Base-by-base conservation (phyloP, 2,888 invertebrate genomes). In the Eueremaeus valkanovi region DNA sequence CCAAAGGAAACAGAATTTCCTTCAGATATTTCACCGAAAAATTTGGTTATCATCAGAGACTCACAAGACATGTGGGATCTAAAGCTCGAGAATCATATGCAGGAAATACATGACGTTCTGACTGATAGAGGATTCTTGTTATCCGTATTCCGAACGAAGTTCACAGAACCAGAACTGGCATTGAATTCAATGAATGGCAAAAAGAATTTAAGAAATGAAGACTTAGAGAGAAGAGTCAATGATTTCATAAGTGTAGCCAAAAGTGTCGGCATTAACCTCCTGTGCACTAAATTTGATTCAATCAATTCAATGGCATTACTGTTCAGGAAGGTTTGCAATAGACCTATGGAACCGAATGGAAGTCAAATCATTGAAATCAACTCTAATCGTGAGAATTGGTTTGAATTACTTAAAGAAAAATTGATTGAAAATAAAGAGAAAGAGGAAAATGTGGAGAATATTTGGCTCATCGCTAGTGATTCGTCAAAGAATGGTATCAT, bases 401-500 rank as follows among this genome's bases (percentile, higher is more conserved):
- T 68, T 21, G 40, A 68, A 11, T 40, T 13, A 40, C 42, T 68
- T 16, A 68, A 40, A 40, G 40, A 68, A 3, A 36, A 68, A 21
- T 21, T 68, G 16, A 24, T 68, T 13, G 68, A 68, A 24, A 24
- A 18, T 31, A 68, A 63, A 27, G 74, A 61, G 18, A 40, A 49
- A 24, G 66, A 51, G n/a, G 42, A 51, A 18, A 42, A 73, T 18
- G 40, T 16, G 3, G 77, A 75, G 6, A 74, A n/a, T 18, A 80
- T 86, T 45, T 86, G 86, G 85, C 79, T 86, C 63, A 88, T 90
- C 74, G 87, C 90, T 76, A 87, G 89, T 81, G 89, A 89, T 58
- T 24, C 36, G 11, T 80, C 82, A 6, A 83, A 87, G 40, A 87
- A 88, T 82, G 97, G 98, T 18, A 86, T 92, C 78, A 86, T 95